phyloP scores from a whole-genome alignment of 2,113 vertebrate species.

The Eulacestoma nigropectus region DNA sequence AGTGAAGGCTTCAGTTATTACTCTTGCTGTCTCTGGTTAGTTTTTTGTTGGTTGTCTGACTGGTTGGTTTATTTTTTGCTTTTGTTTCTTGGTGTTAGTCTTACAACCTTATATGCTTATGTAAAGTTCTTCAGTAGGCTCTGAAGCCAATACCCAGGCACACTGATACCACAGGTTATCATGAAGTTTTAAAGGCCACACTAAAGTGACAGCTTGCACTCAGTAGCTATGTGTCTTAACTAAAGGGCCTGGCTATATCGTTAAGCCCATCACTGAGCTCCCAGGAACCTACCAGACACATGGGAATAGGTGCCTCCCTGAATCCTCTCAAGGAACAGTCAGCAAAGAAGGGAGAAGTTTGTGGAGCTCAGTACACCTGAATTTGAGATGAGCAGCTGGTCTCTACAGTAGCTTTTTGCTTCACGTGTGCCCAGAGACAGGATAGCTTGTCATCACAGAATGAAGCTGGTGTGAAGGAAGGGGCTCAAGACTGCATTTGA shows the following conservation, averaged over 20 bases:
- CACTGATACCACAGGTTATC: neutral
- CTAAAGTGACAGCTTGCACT: neutral
- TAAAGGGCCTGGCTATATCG: neutral
- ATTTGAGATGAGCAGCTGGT: neutral
- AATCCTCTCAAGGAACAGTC: neutral
- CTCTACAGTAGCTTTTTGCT: neutral
- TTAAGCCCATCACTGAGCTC: neutral
- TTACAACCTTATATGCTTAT: fast-evolving
- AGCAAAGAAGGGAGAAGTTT: neutral
- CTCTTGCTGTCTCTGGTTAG: neutral
- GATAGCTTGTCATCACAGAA: neutral
- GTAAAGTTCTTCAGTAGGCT: neutral
- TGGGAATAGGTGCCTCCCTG: neutral
- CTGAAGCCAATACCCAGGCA: neutral
- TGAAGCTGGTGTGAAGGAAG: neutral
- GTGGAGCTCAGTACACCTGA: neutral
- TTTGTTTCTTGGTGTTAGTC: neutral
- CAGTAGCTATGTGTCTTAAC: neutral
- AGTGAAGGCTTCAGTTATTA: neutral
- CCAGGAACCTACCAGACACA: neutral
- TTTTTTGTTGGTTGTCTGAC: neutral
- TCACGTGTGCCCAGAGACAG: neutral
- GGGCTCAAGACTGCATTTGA: fast-evolving
- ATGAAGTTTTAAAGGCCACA: neutral
- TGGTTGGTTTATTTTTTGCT: neutral